phyloP scores from a whole-genome alignment of 2,113 vertebrate genomes.

The Ursus arctos region DNA sequence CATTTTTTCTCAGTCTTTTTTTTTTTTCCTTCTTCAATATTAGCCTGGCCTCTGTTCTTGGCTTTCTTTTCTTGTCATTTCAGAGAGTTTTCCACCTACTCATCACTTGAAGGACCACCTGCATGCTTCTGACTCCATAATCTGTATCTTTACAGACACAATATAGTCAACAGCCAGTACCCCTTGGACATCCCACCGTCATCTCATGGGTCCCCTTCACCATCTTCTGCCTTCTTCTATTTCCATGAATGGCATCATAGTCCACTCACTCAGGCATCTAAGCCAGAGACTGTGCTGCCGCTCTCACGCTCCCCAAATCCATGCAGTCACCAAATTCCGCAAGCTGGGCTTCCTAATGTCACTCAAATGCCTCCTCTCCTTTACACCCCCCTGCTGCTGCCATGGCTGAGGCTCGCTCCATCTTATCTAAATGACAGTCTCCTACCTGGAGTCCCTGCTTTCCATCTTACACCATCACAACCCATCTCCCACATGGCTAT shows the following conservation, averaged over 20 bases:
- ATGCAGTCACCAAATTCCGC: not conserved
- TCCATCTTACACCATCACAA: not conserved
- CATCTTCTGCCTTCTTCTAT: not conserved
- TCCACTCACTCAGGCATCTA: not conserved
- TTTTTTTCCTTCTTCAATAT: not conserved
- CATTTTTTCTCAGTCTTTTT: not conserved
- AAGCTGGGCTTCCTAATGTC: not conserved
- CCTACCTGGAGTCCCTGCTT: not conserved
- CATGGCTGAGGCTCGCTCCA: not conserved
- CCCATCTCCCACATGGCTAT: not conserved
- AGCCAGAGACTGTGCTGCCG: not conserved
- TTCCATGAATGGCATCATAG: not conserved
- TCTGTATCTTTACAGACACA: not conserved
- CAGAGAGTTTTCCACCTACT: not conserved
- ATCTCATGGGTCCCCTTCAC: not conserved
- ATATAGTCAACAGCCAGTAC: not conserved
- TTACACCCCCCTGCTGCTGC: not conserved
- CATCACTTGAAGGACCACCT: not conserved
- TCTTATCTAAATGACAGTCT: not conserved
- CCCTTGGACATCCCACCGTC: not conserved
- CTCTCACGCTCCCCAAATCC: not conserved
- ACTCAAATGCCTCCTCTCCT: not conserved
- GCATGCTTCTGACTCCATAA: not conserved
- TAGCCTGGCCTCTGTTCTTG: not conserved
- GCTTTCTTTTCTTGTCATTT: conserved; percentile 1